Percentiles rank a stretch among this genome's conserved stretches.
Conservation (phyloP, 2,113 vertebrate genomes). For the Myanophis thanlyinensis region DNA sequence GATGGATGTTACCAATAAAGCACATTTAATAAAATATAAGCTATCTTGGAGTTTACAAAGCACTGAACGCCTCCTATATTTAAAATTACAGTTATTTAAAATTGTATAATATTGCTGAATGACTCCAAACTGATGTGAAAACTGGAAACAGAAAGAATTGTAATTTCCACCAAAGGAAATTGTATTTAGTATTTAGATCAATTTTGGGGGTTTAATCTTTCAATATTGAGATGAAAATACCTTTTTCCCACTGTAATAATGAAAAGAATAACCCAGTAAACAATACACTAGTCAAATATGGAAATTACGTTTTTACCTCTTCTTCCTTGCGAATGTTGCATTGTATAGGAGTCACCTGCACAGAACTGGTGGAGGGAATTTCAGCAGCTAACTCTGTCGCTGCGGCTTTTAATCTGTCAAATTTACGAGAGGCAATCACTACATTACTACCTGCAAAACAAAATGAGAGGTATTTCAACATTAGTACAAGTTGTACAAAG, state of each 20-base stretch:
- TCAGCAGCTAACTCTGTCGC: slow-evolving; percentile 73
- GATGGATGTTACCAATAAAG: neutral
- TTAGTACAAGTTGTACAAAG: neutral
- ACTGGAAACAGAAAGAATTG: neutral
- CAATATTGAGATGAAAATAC: neutral
- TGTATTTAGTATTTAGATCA: neutral
- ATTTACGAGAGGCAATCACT: slow-evolving; percentile 88
- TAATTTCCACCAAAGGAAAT: neutral
- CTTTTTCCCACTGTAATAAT: neutral
- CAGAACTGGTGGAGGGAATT: slow-evolving; percentile 65
- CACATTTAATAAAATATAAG: neutral
- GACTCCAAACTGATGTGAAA: too few relatives aligned
- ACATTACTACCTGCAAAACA: slow-evolving; percentile 83
- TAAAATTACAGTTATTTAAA: too few relatives aligned
- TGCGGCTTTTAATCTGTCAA: slow-evolving; percentile 75
- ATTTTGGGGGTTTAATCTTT: neutral
- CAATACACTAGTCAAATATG: neutral
- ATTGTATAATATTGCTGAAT: too few relatives aligned
- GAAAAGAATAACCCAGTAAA: neutral
- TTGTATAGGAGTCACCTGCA: slow-evolving; percentile 73
- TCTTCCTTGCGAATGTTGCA: slow-evolving; percentile 91
- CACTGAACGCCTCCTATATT: neutral
- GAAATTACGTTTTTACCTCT: slow-evolving; percentile 70
- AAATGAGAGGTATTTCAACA: slow-evolving; percentile 27
- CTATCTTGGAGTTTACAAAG: neutral